A percentile compares a stretch with the other conserved stretches of the same genome.
Evolutionary conservation across 2,797 vertebrate genomes (phyloP).

Genomic region (Girardinus metallicus): DNA sequence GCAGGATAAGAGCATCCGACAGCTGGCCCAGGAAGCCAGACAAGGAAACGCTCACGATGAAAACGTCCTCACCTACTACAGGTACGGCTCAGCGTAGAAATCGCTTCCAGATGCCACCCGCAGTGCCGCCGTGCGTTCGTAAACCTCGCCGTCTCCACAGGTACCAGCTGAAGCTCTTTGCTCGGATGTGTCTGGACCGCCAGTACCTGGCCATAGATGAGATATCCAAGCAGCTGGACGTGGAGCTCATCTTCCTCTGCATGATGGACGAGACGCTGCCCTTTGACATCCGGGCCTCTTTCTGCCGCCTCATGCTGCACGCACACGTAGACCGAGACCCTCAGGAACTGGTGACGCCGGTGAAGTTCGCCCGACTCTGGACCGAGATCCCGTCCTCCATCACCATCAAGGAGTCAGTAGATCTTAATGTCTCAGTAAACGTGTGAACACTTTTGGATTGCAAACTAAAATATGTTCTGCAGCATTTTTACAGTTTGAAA

Average conservation of each 20-base stretch:
- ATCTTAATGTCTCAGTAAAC: neutral
- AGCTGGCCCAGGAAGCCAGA: conserved; percentile 92
- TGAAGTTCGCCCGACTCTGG: conserved; percentile 97
- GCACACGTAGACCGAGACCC: conserved; percentile 96
- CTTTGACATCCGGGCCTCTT: conserved; percentile 94
- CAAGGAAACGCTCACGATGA: conserved; percentile 94
- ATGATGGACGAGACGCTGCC: conserved; percentile 97
- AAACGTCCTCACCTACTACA: conserved; percentile 95
- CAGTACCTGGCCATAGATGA: conserved; percentile 97
- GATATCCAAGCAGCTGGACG: conserved; percentile 96
- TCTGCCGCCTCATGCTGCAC: conserved; percentile 98
- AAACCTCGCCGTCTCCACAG: conserved; percentile 65
- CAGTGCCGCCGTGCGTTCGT: neutral
- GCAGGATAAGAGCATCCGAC: conserved; percentile 93
- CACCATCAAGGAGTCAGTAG: conserved; percentile 94
- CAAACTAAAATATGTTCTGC: too few relatives aligned
- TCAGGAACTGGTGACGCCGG: conserved; percentile 94
- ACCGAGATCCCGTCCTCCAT: conserved; percentile 95
- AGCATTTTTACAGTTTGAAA: too few relatives aligned
- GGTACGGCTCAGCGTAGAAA: conserved; percentile 71
- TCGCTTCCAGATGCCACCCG: accelerated
- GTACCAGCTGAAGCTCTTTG: conserved; percentile 97
- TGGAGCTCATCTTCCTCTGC: conserved; percentile 97
- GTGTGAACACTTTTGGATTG: neutral
- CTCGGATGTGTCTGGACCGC: conserved; percentile 96